Evolutionary conservation across 2,113 vertebrate species (phyloP), one percentile per base, ranked within the genome.

Genomic region (Upupa epops): DNA sequence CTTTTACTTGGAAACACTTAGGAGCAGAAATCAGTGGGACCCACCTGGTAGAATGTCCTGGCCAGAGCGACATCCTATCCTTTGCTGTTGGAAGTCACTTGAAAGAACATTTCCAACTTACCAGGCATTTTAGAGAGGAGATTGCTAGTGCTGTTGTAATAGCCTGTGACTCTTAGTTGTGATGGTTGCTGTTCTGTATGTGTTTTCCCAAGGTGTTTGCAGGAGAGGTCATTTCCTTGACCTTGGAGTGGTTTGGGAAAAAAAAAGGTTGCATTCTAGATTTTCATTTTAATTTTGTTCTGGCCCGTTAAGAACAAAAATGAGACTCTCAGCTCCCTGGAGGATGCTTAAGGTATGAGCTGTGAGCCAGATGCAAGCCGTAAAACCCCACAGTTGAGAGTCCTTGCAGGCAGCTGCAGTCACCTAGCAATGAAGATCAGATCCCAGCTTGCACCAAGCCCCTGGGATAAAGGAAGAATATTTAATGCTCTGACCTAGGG

Each of bases 251-350:
- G 17, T 61, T 86, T 89, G 36, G 26, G 40, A 15, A 42, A 22
- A 5, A 84, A 90, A 82, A 75, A 12, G 31, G 58, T 93, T 79
- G 29, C 9, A 52, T 70, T 90, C 87, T 29, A 61, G 28, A 63
- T 72, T 89, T 93, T 89, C 1, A 73, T 89, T 95, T 88, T 51
- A 69, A 84, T 86, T 93, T 92, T 86, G 17, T 77, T 93, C n/a
- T 83, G 60, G 28, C 31, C 16, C 61, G 49, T 76, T 82, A 88
- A 76, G 66, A 86, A 78, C 56, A 82, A 69, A 86, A 89, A 76
- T 52, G 54, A 92, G 51, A 70, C 54, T 37, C 46, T 72, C 4
- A 1, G 7, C 31, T 89, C 86, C 77, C 81, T 72, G 42, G 81
- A 77, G 92, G 34, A 73, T 42, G 5, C n/a, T 88, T 64, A 87